phyloP scores from a whole-genome alignment of 1,140 invertebrate species.

The Mycetomoellerius zeteki region DNA sequence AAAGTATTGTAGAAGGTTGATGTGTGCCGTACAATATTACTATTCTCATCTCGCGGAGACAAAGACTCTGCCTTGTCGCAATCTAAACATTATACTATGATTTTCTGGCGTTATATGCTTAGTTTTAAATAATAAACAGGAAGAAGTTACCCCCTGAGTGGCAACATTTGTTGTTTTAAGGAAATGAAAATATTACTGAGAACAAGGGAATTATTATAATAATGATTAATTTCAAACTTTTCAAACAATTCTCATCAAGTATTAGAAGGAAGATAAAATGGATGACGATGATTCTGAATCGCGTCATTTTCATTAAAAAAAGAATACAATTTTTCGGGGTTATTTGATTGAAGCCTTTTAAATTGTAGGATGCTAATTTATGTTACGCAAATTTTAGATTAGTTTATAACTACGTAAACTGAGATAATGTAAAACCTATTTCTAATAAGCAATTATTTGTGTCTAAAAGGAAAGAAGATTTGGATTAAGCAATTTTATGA shows the following conservation, averaged over 20 bases:
- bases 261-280: background rate
- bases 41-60: conserved; percentile 21
- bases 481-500: conserved; percentile 18
- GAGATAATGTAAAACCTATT: background rate
- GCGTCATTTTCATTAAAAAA: too few species aligned
- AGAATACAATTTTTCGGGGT: too few species aligned
- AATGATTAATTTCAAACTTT: background rate
- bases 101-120: background rate
- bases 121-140: conserved; percentile 1
- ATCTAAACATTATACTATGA: conserved; percentile 22
- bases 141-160: background rate
- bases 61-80: background rate
- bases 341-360: background rate
- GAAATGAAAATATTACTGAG: background rate
- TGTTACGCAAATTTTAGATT: background rate
- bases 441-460: background rate
- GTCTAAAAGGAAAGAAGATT: background rate
- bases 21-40: conserved; percentile 26
- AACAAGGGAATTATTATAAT: background rate
- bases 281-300: background rate
- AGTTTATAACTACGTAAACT: background rate
- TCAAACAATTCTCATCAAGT: background rate
- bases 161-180: background rate
- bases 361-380: background rate
- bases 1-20: background rate